Percentiles rank a stretch among this genome's conserved stretches.
Conservation (phyloP, 2,888 invertebrate species). For the Hyalella azteca region DNA sequence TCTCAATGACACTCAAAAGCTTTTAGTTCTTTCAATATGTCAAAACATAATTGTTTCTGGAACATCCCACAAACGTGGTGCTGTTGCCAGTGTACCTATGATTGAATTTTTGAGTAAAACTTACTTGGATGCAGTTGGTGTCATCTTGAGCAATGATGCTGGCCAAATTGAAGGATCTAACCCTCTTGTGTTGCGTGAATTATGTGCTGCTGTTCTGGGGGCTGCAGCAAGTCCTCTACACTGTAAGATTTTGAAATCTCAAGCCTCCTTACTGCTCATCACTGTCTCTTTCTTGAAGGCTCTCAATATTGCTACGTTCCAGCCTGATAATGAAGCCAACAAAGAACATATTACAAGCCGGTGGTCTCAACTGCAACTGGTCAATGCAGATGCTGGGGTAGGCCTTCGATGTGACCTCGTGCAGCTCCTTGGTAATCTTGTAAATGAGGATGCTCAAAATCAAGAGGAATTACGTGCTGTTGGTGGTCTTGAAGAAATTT, state of each 20-base stretch:
- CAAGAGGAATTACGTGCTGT: not conserved
- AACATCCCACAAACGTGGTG: not conserved
- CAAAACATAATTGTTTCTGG: not conserved
- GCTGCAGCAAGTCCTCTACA: not conserved
- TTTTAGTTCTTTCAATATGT: not conserved
- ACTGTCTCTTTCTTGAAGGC: not conserved
- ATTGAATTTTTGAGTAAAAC: not conserved
- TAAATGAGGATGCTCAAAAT: not conserved
- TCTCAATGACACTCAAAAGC: not conserved
- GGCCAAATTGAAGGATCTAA: not conserved
- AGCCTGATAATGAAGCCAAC: not conserved
- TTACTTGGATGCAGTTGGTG: not conserved
- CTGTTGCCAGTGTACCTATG: not conserved
- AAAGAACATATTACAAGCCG: not conserved
- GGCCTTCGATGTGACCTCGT: not conserved
- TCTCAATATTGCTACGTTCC: not conserved
- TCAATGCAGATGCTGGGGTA: not conserved
- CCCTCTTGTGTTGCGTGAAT: not conserved
- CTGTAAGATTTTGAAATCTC: not conserved
- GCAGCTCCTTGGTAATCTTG: slow-evolving; percentile 9
- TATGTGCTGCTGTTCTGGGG: not conserved
- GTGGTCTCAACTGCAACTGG: not conserved
- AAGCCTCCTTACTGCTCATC: not conserved
- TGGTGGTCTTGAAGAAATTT: slow-evolving; percentile 2
- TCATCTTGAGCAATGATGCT: not conserved